Evolutionary conservation across 2,888 invertebrate species (phyloP), one percentile per base, ranked within the genome.

Genomic region (Galerucella calmariensis): DNA sequence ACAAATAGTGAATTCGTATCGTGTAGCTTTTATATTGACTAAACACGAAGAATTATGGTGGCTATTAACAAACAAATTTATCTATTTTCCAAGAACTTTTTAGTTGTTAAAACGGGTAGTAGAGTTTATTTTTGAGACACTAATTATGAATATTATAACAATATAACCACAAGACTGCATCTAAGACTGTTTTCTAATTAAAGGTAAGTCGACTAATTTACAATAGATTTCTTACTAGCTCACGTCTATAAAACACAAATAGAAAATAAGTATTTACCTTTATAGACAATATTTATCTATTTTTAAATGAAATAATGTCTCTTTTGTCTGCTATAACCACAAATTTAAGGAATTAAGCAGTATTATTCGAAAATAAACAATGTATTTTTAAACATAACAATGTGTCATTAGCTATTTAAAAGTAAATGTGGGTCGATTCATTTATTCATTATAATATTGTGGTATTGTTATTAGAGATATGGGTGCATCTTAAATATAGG

Each of bases 401-500:
- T 51, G 51, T 14, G n/a, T 6, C n/a, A 51, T 51, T 14, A n/a
- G 51, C n/a, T 51, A 0, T 14, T 51, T 51, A 51, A 51, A 51
- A 48, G n/a, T 48, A 12, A 12, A 12, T 48, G 9, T 10, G 16
- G 10, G 16, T 20, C 2, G 51, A n/a, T n/a, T n/a, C n/a, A n/a
- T n/a, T n/a, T n/a, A 51, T 20, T 20, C 56, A 56, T 20, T 16
- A 56, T 16, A 56, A 53, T 53, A 53, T 53, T 56, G 56, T 2
- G 16, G 53, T 20, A 56, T 56, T 56, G 20, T 56, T 56, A 9
- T 56, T 56, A 35, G 35, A 27, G 51, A 27, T 65, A 66, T 58
- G 41, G 53, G 68, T 73, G 35, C 73, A 58, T 44, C 51, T 8
- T 24, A 75, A 75, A 79, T 80, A 79, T 80, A 73, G 79, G 79